phyloP scores from a whole-genome alignment of 2,113 vertebrate genomes.

The Oncorhynchus masou region DNA sequence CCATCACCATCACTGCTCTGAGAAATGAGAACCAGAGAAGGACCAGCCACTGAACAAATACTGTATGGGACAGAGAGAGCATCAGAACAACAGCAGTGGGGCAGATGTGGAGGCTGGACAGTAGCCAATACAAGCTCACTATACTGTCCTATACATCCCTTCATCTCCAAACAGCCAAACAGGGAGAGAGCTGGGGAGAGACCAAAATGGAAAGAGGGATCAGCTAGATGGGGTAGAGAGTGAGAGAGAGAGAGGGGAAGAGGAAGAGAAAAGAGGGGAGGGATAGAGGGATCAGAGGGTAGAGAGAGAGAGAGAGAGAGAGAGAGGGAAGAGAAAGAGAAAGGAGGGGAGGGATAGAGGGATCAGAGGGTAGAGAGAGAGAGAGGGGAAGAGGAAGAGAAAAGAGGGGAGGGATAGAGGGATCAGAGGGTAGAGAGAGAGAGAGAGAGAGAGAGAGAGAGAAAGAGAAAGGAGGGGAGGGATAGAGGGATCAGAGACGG shows the following conservation, averaged over 20 bases:
- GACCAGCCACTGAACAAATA: constrained; percentile 45
- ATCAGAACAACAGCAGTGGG: constrained; percentile 67
- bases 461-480: too few species aligned
- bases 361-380: too few species aligned
- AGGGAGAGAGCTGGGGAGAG: constrained; percentile 33
- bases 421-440: constrained; percentile 10
- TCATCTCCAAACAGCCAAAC: constrained; percentile 61
- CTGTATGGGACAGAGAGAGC: constrained; percentile 57
- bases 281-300: too few species aligned
- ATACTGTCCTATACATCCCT: constrained; percentile 56
- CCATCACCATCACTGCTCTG: constrained; percentile 58
- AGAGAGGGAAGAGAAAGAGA: neutral
- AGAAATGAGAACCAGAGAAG: constrained; percentile 65
- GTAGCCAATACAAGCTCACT: constrained; percentile 64
- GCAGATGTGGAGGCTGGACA: constrained; percentile 76
- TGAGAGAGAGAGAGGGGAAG: neutral
- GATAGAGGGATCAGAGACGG: too few species aligned
- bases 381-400: neutral
- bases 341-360: too few species aligned
- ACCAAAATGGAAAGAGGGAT: constrained; percentile 51
- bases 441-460: constrained; percentile 22
- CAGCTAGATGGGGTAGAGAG: constrained; percentile 31
- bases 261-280: too few species aligned
- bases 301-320: neutral
- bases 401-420: constrained; percentile 40